These are phyloP conservation scores for Acrossocheilus wenchowensis DNA, from an alignment of 2,797 vertebrate species.

Conservation along the genomic window DNA sequence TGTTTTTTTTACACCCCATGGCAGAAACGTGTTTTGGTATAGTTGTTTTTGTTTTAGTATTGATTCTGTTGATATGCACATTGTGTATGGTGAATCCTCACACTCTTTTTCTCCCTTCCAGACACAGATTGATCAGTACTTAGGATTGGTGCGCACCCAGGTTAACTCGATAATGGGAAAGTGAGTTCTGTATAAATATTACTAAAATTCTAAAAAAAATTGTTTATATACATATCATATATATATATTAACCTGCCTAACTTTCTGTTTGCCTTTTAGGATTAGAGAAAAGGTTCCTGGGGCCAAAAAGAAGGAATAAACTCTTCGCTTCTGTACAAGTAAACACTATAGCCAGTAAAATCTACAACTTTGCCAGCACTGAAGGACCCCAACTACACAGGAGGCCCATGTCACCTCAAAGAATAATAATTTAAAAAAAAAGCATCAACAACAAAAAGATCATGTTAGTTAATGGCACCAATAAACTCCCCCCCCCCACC, in stretches of 20 bases:
- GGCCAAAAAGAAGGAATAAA: constrained; percentile 94
- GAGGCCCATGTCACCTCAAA: constrained; percentile 41
- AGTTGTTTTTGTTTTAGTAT: background rate
- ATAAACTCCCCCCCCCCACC: background rate
- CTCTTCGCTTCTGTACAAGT: constrained; percentile 54
- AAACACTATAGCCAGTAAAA: constrained; percentile 60
- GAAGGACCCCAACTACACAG: constrained; percentile 43
- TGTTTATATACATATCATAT: too few species aligned
- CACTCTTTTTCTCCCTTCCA: constrained; percentile 65
- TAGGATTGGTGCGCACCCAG: constrained; percentile 96
- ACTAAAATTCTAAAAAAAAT: too few species aligned
- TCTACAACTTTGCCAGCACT: constrained; percentile 50
- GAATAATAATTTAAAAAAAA: background rate
- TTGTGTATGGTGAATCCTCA: constrained; percentile 8
- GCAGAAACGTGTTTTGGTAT: background rate
- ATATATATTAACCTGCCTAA: background rate
- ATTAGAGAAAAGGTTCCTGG: constrained; percentile 99
- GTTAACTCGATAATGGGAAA: constrained; percentile 96
- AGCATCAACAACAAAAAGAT: background rate
- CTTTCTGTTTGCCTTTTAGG: constrained; percentile 75
- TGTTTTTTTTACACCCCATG: background rate
- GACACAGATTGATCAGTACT: constrained; percentile 98
- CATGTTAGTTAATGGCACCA: constrained; percentile 40
- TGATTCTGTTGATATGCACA: background rate
- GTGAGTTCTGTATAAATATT: constrained; percentile 77